Evolutionary conservation across 2,888 invertebrate species (phyloP).

Genomic region (Netelia fuscicornis): DNA sequence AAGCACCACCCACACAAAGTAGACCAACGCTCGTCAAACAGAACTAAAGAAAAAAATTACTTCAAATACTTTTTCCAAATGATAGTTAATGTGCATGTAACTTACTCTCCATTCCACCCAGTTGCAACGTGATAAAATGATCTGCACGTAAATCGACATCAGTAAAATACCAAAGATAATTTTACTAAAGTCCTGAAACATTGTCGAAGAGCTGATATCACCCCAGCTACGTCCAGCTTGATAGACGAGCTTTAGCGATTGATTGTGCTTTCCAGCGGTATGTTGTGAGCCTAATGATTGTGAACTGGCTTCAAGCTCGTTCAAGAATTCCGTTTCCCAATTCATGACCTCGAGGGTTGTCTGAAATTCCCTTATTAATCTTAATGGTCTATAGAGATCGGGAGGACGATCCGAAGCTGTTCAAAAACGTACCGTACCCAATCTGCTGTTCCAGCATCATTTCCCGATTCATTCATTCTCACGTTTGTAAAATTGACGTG

Average conservation of each 20-base stretch:
- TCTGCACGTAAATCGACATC: conserved; percentile 91
- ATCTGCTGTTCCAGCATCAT: conserved; percentile 91
- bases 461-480: conserved; percentile 89
- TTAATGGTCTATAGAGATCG: background rate
- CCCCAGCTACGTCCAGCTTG: conserved; percentile 88
- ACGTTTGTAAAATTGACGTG: conserved; percentile 89
- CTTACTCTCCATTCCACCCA: conserved; percentile 90
- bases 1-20: conserved; percentile 90
- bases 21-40: conserved; percentile 90
- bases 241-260: conserved; percentile 75
- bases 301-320: conserved; percentile 73
- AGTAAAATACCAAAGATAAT: conserved; percentile 89
- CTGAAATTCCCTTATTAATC: conserved; percentile 68
- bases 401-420: background rate
- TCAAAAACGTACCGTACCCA: conserved; percentile 86
- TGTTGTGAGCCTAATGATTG: conserved; percentile 62
- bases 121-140: conserved; percentile 91
- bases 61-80: conserved; percentile 15
- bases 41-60: conserved; percentile 84
- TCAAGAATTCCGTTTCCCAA: conserved; percentile 80
- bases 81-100: background rate
- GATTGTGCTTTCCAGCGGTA: conserved; percentile 55
- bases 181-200: conserved; percentile 91
- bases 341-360: conserved; percentile 79
- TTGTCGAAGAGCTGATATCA: conserved; percentile 89